Evolutionary conservation across 2,113 vertebrate species (phyloP).

Genomic region (Stomatorhinus ivindoensis): DNA sequence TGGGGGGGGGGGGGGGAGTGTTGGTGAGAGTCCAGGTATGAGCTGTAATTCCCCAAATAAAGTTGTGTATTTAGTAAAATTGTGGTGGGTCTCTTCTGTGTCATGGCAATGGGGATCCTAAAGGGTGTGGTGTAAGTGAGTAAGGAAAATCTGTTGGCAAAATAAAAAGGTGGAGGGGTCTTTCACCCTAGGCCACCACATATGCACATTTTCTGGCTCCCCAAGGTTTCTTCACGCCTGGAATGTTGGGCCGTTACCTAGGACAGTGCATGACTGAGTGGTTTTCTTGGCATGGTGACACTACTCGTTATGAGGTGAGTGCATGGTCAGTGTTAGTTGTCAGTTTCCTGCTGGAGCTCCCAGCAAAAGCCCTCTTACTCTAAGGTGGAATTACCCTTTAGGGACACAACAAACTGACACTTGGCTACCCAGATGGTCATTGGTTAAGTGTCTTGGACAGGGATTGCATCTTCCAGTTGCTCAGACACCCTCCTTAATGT

Average conservation of each 20-base stretch:
- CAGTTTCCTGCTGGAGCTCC: background rate
- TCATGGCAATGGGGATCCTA: no score
- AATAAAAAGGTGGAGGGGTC: no score
- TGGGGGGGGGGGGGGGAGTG: no score
- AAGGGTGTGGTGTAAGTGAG: no score
- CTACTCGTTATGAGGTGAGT: background rate
- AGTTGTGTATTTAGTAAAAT: no score
- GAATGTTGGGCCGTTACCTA: background rate
- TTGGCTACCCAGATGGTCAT: background rate
- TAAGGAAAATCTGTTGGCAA: no score
- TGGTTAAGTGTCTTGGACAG: background rate
- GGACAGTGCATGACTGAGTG: background rate
- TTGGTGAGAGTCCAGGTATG: no score
- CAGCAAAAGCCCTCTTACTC: background rate
- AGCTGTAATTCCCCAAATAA: no score
- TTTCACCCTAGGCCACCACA: no score
- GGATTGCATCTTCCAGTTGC: background rate
- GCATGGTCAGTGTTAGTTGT: background rate
- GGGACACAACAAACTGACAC: background rate
- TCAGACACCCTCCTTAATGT: background rate
- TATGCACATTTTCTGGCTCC: background rate
- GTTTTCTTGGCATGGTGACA: background rate
- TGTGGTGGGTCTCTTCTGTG: no score
- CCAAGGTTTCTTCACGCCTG: background rate
- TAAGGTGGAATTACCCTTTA: background rate